These are phyloP conservation scores for Amiota minor DNA, from an alignment of 2,888 invertebrate species.

Conservation along the genomic window DNA sequence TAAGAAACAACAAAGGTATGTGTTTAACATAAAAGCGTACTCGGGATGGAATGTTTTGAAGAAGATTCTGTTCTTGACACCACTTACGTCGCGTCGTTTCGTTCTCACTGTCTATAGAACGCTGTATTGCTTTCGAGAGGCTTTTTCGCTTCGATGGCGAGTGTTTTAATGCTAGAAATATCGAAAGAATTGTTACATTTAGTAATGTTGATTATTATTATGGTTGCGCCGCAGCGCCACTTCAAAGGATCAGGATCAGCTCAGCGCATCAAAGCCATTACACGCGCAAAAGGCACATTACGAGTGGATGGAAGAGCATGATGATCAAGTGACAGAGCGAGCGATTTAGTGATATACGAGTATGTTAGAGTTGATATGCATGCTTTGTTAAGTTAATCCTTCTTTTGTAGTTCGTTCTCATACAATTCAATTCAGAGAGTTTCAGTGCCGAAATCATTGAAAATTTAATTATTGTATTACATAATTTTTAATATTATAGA, in stretches of 20 bases:
- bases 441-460: constrained; percentile 34
- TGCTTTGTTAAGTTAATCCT: constrained; percentile 8
- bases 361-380: constrained; percentile 12
- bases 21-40: neutral
- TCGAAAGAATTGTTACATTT: neutral
- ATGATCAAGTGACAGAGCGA: constrained; percentile 27
- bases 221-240: neutral
- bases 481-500: constrained; percentile 6
- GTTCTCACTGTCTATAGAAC: constrained; percentile 81
- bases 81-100: constrained; percentile 76
- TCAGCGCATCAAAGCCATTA: constrained; percentile 51
- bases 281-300: constrained; percentile 36
- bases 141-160: constrained; percentile 97
- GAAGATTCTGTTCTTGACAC: neutral
- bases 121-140: constrained; percentile 82
- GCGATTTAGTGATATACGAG: no score
- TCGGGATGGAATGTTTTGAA: neutral
- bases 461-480: neutral
- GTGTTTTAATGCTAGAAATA: constrained; percentile 88
- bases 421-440: neutral
- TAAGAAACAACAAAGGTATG: neutral
- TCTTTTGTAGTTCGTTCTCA: neutral
- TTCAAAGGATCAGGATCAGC: constrained; percentile 31
- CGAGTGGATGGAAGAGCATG: constrained; percentile 26
- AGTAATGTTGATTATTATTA: neutral